Evolutionary conservation across 2,797 vertebrate species (phyloP).

Genomic region (Poecilia picta): DNA sequence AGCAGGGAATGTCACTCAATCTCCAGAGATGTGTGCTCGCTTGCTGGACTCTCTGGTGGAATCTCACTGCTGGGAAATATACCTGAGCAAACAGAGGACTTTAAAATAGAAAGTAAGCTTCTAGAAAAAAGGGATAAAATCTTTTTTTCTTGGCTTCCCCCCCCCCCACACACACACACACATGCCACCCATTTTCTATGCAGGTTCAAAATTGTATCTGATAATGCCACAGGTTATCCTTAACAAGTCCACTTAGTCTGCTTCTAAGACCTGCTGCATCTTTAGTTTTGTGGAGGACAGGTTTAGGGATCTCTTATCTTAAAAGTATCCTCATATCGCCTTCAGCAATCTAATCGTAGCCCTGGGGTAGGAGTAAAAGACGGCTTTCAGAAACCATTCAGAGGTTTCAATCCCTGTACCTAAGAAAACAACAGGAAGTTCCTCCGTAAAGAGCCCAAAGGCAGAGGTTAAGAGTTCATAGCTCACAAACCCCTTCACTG

Average conservation of each 20-base stretch:
- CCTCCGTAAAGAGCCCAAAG: constrained; percentile 65
- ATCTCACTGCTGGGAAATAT: constrained; percentile 64
- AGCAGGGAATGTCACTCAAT: constrained; percentile 75
- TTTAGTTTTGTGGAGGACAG: constrained; percentile 43
- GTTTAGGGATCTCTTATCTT: constrained; percentile 65
- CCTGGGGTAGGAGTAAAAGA: constrained; percentile 56
- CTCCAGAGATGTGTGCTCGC: constrained; percentile 73
- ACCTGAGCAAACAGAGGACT: constrained; percentile 71
- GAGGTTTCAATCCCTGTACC: constrained; percentile 60
- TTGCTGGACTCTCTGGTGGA: constrained; percentile 51
- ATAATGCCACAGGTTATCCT: constrained; percentile 5
- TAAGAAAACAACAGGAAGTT: constrained; percentile 77
- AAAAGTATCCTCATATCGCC: constrained; percentile 58
- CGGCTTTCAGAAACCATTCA: constrained; percentile 69
- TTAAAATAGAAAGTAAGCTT: constrained; percentile 57
- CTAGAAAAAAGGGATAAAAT: constrained; percentile 10
- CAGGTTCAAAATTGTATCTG: background rate
- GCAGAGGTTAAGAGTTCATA: constrained; percentile 71
- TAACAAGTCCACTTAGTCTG: constrained; percentile 20
- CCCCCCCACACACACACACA: no score
- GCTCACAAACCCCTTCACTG: constrained; percentile 25
- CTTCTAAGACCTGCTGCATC: constrained; percentile 15
- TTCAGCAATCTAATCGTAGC: constrained; percentile 64
- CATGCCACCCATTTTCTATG: constrained; percentile 1
- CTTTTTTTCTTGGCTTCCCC: background rate